Base-by-base conservation (phyloP, 37 sponge, comb jelly and placozoan species). In the Haliclona indistincta region DNA sequence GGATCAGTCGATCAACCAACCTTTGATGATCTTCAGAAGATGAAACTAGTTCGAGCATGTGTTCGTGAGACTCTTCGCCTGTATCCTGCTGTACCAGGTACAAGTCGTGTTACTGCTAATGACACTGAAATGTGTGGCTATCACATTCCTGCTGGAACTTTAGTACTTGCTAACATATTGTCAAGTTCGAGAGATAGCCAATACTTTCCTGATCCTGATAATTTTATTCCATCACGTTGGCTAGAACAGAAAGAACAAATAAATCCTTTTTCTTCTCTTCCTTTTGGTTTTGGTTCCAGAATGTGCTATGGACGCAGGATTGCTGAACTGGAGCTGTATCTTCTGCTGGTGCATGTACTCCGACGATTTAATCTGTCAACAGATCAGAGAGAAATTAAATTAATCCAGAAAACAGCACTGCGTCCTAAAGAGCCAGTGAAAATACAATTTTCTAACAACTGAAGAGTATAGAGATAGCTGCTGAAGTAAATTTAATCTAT, bases 281-380 rank as follows among this genome's bases (percentile, higher is more conserved):
- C 76, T 47, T 83, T 83, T 83, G 83, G 83, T 37, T 68, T 66
- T 68, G 83, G 83, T 10, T 69, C 83, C 56, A 35, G 76, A 34
- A 65, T 32, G 43, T 83, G 83, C 64, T 74, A 66, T 74, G 64
- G 64, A 19, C 64, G 64, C 19, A 25, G 64, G 30, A 20, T 63
- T 36, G 64, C 68, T 37, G 68, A 67, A 25, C 68, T 67, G 17
- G 68, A 67, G 28, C 40, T 67, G n/a, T 36, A 67, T 25, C 2
- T 67, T 3, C 43, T 67, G 28, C 68, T 67, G 23, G 15, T 45
- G 7, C 22, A 67, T 49, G 3, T 67, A 23, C 5, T 67, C 44
- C 68, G 22, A 2, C 22, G 41, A 8, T 67, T 39, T 8, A 38
- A 20, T n/a, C 68, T 67, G 23, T 67, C 68, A 2, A 67, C 68